Base-by-base conservation (phyloP, 2,888 invertebrate species). In the Apamea crenata region DNA sequence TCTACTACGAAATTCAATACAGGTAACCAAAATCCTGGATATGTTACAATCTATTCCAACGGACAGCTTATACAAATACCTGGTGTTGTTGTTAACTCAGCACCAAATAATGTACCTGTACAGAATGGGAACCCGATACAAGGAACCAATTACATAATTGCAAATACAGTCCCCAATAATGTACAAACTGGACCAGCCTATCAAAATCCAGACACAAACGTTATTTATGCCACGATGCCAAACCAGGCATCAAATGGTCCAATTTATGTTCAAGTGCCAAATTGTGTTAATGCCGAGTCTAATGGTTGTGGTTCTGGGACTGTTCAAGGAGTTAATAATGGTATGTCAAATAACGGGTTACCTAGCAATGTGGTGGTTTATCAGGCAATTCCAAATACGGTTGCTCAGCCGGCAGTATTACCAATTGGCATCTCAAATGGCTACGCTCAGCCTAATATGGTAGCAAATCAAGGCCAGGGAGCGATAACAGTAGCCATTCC, bases 1-100 rank as follows among this genome's bases (percentile, higher is more conserved):
- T 16, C 65, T 12, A 67, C 14, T 71, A 59, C 36, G 6, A 44
- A 61, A 50, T 14, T 67, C 5, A 65, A 65, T 53, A 16, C 82
- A 14, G 59, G 36, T 47, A 67, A 69, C 18, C 83, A 83, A 63
- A 76, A 79, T 47, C 80, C 89, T 47, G 78, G 81, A 14, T 83
- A 85, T 47, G 71, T 89, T 40, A 74, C 83, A 2, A 59, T 89
- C 0, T 89, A 89, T 56, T 84, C 85, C 1, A 90, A 90, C 10
- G 88, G 88, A 1, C 85, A 89, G 63, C 14, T 82, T 25, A 81
- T 82, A 36, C 77, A 88, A 66, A 71, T 88, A 50, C 90, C 88
- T 6, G 88, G 87, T 32, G 77, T 82, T 53, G 73, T 88, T 18
- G 47, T 89, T n/a, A 89, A 74, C 53, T 16, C 80, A 67, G 66